Percentiles rank a stretch among this genome's conserved stretches.
phyloP scores from a whole-genome alignment of 2,888 invertebrate species.

The Cecidostiba fungosa region DNA sequence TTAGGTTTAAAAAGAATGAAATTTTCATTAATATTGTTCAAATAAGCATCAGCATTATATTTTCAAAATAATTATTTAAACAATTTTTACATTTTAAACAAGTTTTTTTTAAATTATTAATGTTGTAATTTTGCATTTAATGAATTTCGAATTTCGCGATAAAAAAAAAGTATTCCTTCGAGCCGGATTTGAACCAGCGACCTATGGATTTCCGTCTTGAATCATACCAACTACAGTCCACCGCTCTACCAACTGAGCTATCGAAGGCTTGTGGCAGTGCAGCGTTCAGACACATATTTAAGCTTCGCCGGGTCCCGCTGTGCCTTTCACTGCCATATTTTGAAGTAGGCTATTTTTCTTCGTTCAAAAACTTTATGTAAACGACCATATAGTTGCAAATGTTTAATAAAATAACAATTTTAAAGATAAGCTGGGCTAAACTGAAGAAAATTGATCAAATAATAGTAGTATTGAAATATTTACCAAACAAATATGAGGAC shows the following conservation, averaged over 20 bases:
- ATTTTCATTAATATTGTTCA: too few species aligned
- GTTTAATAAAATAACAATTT: background rate
- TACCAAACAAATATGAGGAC: background rate
- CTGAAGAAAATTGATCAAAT: background rate
- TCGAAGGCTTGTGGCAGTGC: slow-evolving; percentile 73
- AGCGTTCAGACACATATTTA: background rate
- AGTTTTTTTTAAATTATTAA: background rate
- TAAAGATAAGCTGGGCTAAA: background rate
- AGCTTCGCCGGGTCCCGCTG: background rate
- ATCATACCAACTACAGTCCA: slow-evolving; percentile 79
- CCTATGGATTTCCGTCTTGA: slow-evolving; percentile 75
- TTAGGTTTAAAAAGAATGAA: too few species aligned
- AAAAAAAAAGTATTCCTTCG: slow-evolving; percentile 72
- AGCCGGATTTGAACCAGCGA: slow-evolving; percentile 79
- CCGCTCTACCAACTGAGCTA: slow-evolving; percentile 81
- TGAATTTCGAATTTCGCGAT: background rate
- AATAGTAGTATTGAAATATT: background rate
- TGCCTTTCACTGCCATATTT: background rate
- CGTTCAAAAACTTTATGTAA: background rate
- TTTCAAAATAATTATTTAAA: background rate
- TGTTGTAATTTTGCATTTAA: background rate
- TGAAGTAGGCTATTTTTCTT: background rate
- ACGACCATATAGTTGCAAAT: background rate
- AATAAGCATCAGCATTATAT: too few species aligned
- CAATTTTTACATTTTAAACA: background rate